phyloP scores from a whole-genome alignment of 2,888 invertebrate species.

The Thalpophila matura region DNA sequence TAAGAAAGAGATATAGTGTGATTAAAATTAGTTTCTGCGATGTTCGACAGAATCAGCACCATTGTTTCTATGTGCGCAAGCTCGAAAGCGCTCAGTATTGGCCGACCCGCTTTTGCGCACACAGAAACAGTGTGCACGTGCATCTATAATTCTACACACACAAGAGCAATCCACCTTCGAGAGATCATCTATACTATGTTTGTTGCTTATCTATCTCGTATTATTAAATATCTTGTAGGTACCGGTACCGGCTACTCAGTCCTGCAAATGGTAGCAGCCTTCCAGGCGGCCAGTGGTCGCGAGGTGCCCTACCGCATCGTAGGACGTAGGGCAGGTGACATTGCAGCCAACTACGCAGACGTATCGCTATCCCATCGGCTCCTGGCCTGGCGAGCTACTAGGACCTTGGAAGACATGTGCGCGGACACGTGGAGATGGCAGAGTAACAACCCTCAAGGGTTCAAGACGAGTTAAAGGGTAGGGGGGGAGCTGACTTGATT shows the following conservation, averaged over 20 bases:
- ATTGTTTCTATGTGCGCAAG: too few relatives aligned
- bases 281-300: slow-evolving; percentile 94
- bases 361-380: slow-evolving; percentile 94
- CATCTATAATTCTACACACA: too few relatives aligned
- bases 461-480: slow-evolving; percentile 61
- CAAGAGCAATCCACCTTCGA: too few relatives aligned
- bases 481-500: background rate
- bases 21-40: too few relatives aligned
- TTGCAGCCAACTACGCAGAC: slow-evolving; percentile 96
- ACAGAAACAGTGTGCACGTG: too few relatives aligned
- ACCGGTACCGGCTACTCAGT: slow-evolving; percentile 97
- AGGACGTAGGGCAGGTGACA: slow-evolving; percentile 95
- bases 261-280: slow-evolving; percentile 95
- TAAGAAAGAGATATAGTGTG: too few relatives aligned
- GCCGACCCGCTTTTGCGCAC: too few relatives aligned
- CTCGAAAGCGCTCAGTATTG: too few relatives aligned
- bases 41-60: too few relatives aligned
- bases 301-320: slow-evolving; percentile 93
- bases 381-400: slow-evolving; percentile 95
- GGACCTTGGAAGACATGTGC: slow-evolving; percentile 95
- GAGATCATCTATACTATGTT: too few relatives aligned
- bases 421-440: slow-evolving; percentile 97
- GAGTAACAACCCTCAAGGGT: slow-evolving; percentile 95
- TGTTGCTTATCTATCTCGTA: too few relatives aligned
- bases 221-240: slow-evolving; percentile 76